These are phyloP conservation scores for Trisateles emortualis DNA, from an alignment of 2,888 invertebrate species.

Conservation along the genomic window DNA sequence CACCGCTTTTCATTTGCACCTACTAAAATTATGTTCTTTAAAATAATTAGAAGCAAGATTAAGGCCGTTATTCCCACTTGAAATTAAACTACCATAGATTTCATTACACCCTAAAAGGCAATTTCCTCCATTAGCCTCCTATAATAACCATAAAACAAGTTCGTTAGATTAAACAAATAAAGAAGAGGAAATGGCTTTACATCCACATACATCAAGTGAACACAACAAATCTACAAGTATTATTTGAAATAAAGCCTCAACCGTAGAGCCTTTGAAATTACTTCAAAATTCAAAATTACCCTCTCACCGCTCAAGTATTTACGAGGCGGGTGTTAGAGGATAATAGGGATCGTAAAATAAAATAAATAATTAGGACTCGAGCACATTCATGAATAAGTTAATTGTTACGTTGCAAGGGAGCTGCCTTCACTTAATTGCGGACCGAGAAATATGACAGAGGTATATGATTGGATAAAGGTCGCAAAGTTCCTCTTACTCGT, in stretches of 20 bases:
- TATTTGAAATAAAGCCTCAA: constrained; percentile 52
- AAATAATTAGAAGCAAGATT: constrained; percentile 12
- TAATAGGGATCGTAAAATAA: constrained; percentile 84
- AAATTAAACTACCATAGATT: constrained; percentile 16
- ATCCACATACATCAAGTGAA: constrained; percentile 28
- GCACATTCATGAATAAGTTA: constrained; percentile 83
- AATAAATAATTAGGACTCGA: constrained; percentile 81
- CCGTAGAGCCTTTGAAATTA: constrained; percentile 51
- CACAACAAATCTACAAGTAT: constrained; percentile 43
- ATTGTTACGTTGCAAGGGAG: constrained; percentile 70
- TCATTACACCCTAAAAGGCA: constrained; percentile 12
- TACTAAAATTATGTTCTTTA: neutral
- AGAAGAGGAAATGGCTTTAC: constrained; percentile 11
- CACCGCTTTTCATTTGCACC: too few species aligned
- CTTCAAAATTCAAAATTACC: constrained; percentile 62
- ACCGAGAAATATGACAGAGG: constrained; percentile 67
- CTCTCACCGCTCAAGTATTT: constrained; percentile 74
- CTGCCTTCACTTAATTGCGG: constrained; percentile 66
- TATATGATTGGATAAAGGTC: constrained; percentile 49
- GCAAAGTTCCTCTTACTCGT: too few species aligned
- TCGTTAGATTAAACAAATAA: constrained; percentile 37
- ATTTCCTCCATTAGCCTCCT: constrained; percentile 14
- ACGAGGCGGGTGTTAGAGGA: constrained; percentile 74
- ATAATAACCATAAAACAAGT: constrained; percentile 17
- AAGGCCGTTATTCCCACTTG: constrained; percentile 9